Percentiles rank a stretch among this genome's conserved stretches.
These are phyloP conservation scores for Eubasilissa splendida DNA, from an alignment of 2,888 invertebrate genomes.

Conservation along the genomic window DNA sequence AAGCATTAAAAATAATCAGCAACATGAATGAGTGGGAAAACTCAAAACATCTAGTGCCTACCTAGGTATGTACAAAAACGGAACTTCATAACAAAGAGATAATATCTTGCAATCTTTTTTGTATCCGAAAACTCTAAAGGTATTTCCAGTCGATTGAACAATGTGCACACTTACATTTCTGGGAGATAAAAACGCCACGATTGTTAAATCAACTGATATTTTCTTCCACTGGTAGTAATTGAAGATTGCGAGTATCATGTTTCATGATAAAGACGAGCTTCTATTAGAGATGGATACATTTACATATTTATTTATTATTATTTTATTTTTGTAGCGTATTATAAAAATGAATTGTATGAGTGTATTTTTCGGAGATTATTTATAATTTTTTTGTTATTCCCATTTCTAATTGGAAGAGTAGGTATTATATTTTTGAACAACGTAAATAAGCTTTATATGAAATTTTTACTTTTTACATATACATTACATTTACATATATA, in stretches of 20 bases:
- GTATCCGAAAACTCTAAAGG: slow-evolving; percentile 32
- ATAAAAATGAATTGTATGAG: too few species aligned
- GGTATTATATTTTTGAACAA: too few species aligned
- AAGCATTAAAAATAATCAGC: too few species aligned
- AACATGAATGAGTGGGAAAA: too few species aligned
- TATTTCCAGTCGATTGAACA: slow-evolving; percentile 35
- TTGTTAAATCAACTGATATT: slow-evolving; percentile 40
- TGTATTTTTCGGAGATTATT: too few species aligned
- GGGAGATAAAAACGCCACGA: slow-evolving; percentile 29
- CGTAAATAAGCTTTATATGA: neutral
- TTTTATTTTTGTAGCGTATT: too few species aligned
- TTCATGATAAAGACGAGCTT: slow-evolving; percentile 18
- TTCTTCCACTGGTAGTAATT: slow-evolving; percentile 25
- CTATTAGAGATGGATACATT: neutral
- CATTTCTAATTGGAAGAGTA: too few species aligned
- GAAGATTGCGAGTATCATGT: slow-evolving; percentile 25
- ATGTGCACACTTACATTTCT: slow-evolving; percentile 33
- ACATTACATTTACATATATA: neutral
- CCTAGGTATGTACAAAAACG: too few species aligned
- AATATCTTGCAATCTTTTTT: slow-evolving; percentile 23
- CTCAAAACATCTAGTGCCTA: too few species aligned
- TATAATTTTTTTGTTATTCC: too few species aligned
- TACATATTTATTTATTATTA: too few species aligned
- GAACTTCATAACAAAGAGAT: slow-evolving; percentile 9
- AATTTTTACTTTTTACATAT: neutral